Evolutionary conservation across 2,888 invertebrate genomes (phyloP), one percentile per base, ranked within the genome.

Genomic region (Flabesymbios commensalis): DNA sequence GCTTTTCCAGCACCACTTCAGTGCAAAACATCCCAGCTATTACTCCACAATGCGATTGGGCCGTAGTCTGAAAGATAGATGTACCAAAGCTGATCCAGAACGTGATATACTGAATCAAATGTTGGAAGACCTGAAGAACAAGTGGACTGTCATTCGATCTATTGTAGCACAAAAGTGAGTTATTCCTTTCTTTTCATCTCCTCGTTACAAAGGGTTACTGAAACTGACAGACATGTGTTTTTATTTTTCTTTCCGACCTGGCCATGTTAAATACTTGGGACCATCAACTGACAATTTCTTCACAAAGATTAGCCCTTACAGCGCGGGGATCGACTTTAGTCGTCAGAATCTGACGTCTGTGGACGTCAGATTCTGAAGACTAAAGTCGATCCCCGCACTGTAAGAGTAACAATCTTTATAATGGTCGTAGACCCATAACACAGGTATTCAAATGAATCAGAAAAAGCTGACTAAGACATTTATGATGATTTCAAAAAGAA

Each of bases 11-110:
- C 75, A 78, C 51, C 76, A 80, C 67, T 69, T 81, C 42, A 72
- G 74, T 1, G 68, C 73, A 19, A 79, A 78, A 61, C 79, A 81
- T 54, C 78, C 80, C 3, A 71, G 73, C 3, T 82, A 80, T 63
- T 81, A 80, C 68, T 75, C 79, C 17, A 79, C 82, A 3, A 78
- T 80, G 32, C 68, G 82, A n/a, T 75, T 82, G 17, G 82, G 82
- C 1, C 68, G 80, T n/a, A 78, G 75, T 67, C 74, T 82, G 22
- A 80, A 80, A 65, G 82, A 81, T 68, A 64, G 81, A 45, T 82
- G 82, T 58, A 78, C 75, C 2, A 79, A 78, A 64, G 57, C 71
- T 4, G 82, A 82, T 64, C 76, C 76, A 0, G 82, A 82, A 57
- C 65, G 77, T 43, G 78, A 78, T 7, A 68, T 76, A 14, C 75